Base-by-base conservation (phyloP, 2,797 vertebrate genomes). In the Acanthurus lineatus region DNA sequence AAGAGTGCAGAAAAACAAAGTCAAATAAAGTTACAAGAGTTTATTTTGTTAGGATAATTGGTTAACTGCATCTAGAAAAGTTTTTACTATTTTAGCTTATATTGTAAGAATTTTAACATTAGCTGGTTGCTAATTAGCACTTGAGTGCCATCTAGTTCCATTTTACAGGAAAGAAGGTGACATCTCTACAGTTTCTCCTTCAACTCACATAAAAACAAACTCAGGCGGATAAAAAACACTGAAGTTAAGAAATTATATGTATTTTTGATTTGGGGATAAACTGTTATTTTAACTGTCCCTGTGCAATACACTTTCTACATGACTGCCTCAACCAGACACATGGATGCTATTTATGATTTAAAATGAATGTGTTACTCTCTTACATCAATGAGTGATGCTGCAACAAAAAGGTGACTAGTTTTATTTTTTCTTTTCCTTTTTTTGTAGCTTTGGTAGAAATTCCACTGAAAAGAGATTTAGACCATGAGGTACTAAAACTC, bases 401-500 rank as follows among this genome's bases (percentile, higher is more conserved):
- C 53, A 59, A 17, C 14, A 28, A 68, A 22, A 42, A 28, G 25
- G 19, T 48, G 53, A 8, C 16, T 9, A 2, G 14, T 59, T 62
- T 35, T 73, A 52, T 9, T 19, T 5, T 38, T 11, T 38, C 0
- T 6, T 15, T n/a, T 2, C 15, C 49, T 61, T 51, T 71, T 61
- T 62, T 71, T 35, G 20, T 53, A 25, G 3, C 8, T 57, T 16
- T 0, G 15, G 6, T 57, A 45, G 57, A 86, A 77, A 79, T 79
- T 66, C 44, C 58, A 49, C 32, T 20, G 8, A 51, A 25, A 66
- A 75, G 59, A 60, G 28, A 69, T 80, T 77, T 40, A 44, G 73
- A 81, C 72, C 72, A 66, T 60, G 25, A 78, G 42, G 28, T 52
- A 58, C 28, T 76, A 44, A 79, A 79, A 86, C 67, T 59, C 45